phyloP scores from a whole-genome alignment of 2,888 invertebrate species.

The Erpobdella octoculata region DNA sequence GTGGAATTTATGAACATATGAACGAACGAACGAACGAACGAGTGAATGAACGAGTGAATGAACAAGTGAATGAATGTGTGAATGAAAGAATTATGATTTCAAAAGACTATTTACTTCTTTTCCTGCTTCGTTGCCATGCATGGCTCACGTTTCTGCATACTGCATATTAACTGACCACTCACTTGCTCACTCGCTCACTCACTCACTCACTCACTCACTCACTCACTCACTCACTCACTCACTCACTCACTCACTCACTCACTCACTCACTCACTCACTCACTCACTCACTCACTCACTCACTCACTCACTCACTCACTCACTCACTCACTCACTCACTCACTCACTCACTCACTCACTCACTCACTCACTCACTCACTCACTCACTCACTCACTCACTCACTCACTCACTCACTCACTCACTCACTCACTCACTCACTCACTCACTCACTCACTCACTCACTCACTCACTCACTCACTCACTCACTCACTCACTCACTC shows the following conservation, averaged over 20 bases:
- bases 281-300: constrained; percentile 28
- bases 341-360: constrained; percentile 16
- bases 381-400: constrained; percentile 18
- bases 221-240: constrained; percentile 17
- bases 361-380: constrained; percentile 14
- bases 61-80: neutral
- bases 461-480: constrained; percentile 31
- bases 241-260: constrained; percentile 19
- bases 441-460: constrained; percentile 32
- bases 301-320: constrained; percentile 28
- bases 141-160: too few relatives aligned
- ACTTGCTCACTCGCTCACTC: constrained; percentile 7
- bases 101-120: too few relatives aligned
- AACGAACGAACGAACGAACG: neutral
- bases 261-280: constrained; percentile 20
- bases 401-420: constrained; percentile 30
- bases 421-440: constrained; percentile 33
- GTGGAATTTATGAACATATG: neutral
- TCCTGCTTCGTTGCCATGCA: too few relatives aligned
- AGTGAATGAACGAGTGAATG: neutral
- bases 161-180: too few relatives aligned
- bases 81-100: too few relatives aligned
- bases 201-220: constrained; percentile 19
- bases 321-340: constrained; percentile 22
- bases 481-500: constrained; percentile 32